A percentile compares a stretch with the other conserved stretches of the same genome.
Evolutionary conservation across 2,888 invertebrate species (phyloP).

Genomic region (Xestia rhomboidea): DNA sequence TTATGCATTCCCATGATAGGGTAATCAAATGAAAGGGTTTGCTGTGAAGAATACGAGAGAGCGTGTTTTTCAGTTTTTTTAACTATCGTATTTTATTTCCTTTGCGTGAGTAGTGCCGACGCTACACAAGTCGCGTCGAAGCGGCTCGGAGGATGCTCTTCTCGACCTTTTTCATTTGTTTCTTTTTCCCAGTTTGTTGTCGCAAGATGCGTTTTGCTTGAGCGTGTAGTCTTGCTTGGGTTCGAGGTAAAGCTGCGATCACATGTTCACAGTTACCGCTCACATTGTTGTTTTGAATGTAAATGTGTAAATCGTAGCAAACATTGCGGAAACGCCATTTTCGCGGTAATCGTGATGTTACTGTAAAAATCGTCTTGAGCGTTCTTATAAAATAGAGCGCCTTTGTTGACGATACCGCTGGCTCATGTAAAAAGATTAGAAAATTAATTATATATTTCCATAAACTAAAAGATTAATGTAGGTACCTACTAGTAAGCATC

Average conservation of each 20-base stretch:
- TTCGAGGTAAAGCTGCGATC: slow-evolving; percentile 15
- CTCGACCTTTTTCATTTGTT: neutral
- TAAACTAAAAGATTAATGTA: too few species aligned
- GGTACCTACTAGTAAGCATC: too few species aligned
- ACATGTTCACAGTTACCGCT: neutral
- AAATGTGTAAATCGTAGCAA: slow-evolving; percentile 4
- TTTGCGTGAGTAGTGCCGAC: neutral
- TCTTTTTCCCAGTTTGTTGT: neutral
- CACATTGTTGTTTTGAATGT: slow-evolving; percentile 11
- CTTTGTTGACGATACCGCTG: neutral
- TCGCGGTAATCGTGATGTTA: neutral
- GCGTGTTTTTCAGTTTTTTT: neutral
- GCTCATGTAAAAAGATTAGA: too few species aligned
- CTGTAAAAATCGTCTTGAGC: neutral
- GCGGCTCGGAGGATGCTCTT: neutral
- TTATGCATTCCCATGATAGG: neutral
- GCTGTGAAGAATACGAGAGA: too few species aligned
- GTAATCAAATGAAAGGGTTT: too few species aligned
- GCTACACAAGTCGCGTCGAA: neutral
- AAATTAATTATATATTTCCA: too few species aligned
- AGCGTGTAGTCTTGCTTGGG: neutral
- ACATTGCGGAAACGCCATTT: neutral
- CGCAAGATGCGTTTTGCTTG: neutral
- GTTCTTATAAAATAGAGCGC: neutral
- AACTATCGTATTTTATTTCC: neutral